Evolutionary conservation across 2,113 vertebrate species (phyloP), one percentile per base, ranked within the genome.

Genomic region (Equus przewalskii): DNA sequence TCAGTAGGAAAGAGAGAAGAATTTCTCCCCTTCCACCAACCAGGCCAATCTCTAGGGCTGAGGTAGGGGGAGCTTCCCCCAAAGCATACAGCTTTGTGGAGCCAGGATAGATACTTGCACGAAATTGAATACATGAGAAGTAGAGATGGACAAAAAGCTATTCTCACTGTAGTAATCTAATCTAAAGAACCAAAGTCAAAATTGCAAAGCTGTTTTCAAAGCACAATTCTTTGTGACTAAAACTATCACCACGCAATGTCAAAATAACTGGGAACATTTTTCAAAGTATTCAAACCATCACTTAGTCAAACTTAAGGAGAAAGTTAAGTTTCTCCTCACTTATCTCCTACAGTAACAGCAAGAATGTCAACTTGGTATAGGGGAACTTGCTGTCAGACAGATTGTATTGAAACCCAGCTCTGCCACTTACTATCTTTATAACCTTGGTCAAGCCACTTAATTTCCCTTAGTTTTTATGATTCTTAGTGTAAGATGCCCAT

Each of bases 21-120:
- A 10, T 69, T 24, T 36, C 2, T 5, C 72, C 22, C 41, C 15
- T 19, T 28, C 64, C 3, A 64, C 14, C 14, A 70, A 9, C 1
- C 2, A 69, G 7, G 1, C 12, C 41, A 79, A 4, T 18, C 22
- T 54, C 7, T 10, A 5, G 64, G 64, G 10, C 11, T 41, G 24
- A 19, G 4, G 0, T 9, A 14, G 11, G 21, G 11, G 80, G 26
- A 2, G 7, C 30, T n/a, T 51, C 21, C 3, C 54, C 6, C 13
- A 33, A 69, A 73, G 1, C 5, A 14, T 46, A 1, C 24, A 24
- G 1, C 3, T 91, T 51, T 83, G 16, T 60, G 36, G 33, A 41
- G 4, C 72, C 46, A 44, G 15, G 26, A n/a, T 2, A 60, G 19
- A 70, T 24, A 46, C 10, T 33, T 41, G 36, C 41, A 49, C 49